Evolutionary conservation across 2,888 invertebrate species (phyloP).

Genomic region (Argynnis bischoffii): DNA sequence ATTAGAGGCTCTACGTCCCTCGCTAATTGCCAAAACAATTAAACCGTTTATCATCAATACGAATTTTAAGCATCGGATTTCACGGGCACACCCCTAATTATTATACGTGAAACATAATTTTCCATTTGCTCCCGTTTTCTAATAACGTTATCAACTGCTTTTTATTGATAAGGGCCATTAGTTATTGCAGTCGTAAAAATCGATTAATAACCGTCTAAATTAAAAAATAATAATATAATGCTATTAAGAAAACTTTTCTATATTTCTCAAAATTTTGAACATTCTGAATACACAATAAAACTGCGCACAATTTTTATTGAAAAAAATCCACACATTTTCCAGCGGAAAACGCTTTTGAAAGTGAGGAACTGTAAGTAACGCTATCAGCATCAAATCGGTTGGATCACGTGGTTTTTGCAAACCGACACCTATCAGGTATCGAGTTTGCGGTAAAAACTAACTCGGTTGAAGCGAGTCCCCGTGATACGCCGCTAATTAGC

Average conservation of each 20-base stretch:
- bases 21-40: slow-evolving; percentile 75
- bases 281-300: no score
- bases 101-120: slow-evolving; percentile 47
- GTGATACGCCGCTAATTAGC: slow-evolving; percentile 48
- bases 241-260: no score
- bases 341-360: not conserved
- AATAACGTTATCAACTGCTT: slow-evolving; percentile 23
- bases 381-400: slow-evolving; percentile 36
- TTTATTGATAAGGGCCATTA: slow-evolving; percentile 1
- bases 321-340: not conserved
- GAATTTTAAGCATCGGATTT: slow-evolving; percentile 58
- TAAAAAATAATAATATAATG: no score
- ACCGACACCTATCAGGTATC: slow-evolving; percentile 39
- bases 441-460: slow-evolving; percentile 46
- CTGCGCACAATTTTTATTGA: no score
- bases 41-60: slow-evolving; percentile 64
- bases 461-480: slow-evolving; percentile 43
- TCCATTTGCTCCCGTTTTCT: slow-evolving; percentile 48
- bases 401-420: slow-evolving; percentile 32
- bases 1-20: slow-evolving; percentile 42
- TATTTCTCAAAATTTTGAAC: no score
- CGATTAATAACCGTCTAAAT: no score
- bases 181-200: not conserved
- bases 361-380: slow-evolving; percentile 20
- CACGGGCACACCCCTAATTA: slow-evolving; percentile 49